Evolutionary conservation across 2,888 invertebrate genomes (phyloP), one percentile per base, ranked within the genome.

Genomic region (Cheilosia vulpina): DNA sequence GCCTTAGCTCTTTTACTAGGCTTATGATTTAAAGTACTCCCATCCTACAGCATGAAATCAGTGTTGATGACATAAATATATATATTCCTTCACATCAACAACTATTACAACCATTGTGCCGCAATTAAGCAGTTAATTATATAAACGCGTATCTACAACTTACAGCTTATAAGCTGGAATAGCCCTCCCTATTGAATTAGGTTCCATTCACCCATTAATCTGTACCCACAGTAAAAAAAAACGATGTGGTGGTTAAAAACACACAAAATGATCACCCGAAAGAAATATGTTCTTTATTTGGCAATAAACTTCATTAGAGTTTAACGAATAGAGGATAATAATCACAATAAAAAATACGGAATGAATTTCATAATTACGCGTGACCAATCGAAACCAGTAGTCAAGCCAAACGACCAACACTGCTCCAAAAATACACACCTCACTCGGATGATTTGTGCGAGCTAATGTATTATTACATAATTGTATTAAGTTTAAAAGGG

Each of bases 121-220:
- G 34, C 24, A 71, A 50, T 38, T 60, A 52, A 60, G 15, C 60
- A 52, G 41, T n/a, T 31, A 47, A 57, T 38, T 17, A 24, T 6
- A 11, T 11, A 69, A 43, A 13, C n/a, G 13, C 19, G 9, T 58
- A 27, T 21, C 27, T n/a, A 58, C 60, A 24, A 34, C 34, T 11
- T 19, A 52, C 52, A 24, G 11, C 38, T 13, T 38, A 38, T 13
- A 38, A 13, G 4, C 13, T 38, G 3, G 4, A 38, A 2, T 11
- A 38, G 4, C 11, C 38, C 13, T 9, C 34, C 41, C 41, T 15
- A 60, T 71, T 60, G 50, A 60, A 71, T 31, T 52, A 9, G 41
- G 62, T 72, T 72, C 62, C 72, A 72, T 72, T 72, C 62, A 72
- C 72, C 72, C 62, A 72, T 53, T 72, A 72, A 72, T 72, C 62